Evolutionary conservation across 2,888 invertebrate species (phyloP).

Genomic region (Eupithecia centaureata): DNA sequence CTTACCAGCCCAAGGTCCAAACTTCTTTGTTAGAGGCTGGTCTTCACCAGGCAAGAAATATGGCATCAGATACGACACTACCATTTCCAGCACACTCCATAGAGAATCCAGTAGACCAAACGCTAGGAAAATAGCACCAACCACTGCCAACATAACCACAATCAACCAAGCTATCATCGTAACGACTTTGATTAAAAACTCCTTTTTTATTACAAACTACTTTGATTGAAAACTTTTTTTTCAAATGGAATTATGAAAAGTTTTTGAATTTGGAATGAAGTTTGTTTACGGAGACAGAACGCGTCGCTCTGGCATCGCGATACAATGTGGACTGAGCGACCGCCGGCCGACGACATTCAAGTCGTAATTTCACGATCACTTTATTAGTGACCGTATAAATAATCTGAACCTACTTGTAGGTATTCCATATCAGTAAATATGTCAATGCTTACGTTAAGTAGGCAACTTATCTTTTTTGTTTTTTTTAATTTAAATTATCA

Average conservation of each 20-base stretch:
- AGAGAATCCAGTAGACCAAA: slow-evolving; percentile 83
- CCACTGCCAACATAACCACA: slow-evolving; percentile 64
- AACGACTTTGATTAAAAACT: background rate
- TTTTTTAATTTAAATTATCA: too few species aligned
- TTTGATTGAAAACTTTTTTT: background rate
- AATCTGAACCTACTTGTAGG: background rate
- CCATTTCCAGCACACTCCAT: slow-evolving; percentile 84
- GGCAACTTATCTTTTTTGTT: too few species aligned
- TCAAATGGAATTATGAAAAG: background rate
- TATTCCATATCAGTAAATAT: background rate
- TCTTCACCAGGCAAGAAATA: slow-evolving; percentile 86
- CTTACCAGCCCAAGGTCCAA: slow-evolving; percentile 95
- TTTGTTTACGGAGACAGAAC: slow-evolving; percentile 11
- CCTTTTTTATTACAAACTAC: background rate
- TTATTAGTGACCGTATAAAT: slow-evolving; percentile 10
- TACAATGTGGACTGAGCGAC: slow-evolving; percentile 29
- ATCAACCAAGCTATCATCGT: slow-evolving; percentile 44
- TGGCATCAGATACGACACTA: slow-evolving; percentile 86
- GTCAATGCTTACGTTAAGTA: too few species aligned
- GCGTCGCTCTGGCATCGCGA: slow-evolving; percentile 31
- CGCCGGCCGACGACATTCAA: slow-evolving; percentile 8
- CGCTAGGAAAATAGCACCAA: slow-evolving; percentile 81
- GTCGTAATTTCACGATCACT: slow-evolving; percentile 24
- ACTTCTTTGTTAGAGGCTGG: slow-evolving; percentile 85
- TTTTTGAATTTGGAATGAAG: background rate